Conservation (phyloP, 2,797 vertebrate species). For the Hoplostethus atlanticus region DNA sequence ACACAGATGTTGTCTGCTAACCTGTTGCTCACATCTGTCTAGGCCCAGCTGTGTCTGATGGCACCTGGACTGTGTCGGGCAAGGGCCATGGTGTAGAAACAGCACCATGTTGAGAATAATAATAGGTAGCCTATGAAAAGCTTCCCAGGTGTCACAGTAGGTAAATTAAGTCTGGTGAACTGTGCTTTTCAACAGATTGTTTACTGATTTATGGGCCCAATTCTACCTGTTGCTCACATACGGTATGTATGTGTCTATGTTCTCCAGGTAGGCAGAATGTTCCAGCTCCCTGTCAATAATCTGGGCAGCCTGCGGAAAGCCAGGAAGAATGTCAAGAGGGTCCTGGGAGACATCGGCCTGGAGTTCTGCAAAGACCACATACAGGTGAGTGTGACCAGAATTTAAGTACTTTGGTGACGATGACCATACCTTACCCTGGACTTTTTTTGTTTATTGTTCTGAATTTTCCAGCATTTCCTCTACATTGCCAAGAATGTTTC, state of each 20-base stretch:
- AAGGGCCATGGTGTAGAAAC: not conserved
- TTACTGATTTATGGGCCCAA: not conserved
- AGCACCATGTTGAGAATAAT: not conserved
- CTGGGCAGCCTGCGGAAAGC: conserved; percentile 99
- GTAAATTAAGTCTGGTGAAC: not conserved
- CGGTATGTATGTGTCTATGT: conserved; percentile 27
- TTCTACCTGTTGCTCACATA: conserved; percentile 19
- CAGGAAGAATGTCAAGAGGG: conserved; percentile 99
- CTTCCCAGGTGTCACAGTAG: not conserved
- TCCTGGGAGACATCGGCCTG: conserved; percentile 98
- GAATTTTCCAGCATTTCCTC: not conserved
- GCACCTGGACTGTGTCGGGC: conserved; percentile 2
- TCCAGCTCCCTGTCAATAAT: conserved; percentile 99
- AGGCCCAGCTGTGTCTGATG: conserved; percentile 17
- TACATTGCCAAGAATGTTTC: not conserved
- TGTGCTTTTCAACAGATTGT: not conserved
- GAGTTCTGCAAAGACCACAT: conserved; percentile 98
- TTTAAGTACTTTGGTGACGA: not conserved
- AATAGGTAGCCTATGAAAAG: not conserved
- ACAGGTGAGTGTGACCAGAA: conserved; percentile 85
- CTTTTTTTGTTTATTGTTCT: not conserved
- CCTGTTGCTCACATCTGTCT: conserved; percentile 16
- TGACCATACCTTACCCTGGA: not conserved
- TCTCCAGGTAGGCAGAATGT: conserved; percentile 94
- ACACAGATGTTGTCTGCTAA: conserved; percentile 3